These are phyloP conservation scores for Semnopithecus entellus DNA, from an alignment of 2,113 vertebrate genomes.

Conservation along the genomic window DNA sequence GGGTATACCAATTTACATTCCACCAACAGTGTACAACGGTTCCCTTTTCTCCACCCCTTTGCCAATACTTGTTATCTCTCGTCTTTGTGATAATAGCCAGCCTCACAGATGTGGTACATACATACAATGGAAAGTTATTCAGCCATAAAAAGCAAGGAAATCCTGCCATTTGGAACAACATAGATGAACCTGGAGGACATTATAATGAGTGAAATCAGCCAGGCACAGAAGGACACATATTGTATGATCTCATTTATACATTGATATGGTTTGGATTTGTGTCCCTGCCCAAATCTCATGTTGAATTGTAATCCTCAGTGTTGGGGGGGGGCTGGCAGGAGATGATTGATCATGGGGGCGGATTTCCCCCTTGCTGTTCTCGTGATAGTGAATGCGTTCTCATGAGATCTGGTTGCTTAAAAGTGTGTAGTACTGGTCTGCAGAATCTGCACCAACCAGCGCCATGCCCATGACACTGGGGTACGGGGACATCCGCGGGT, in stretches of 20 bases:
- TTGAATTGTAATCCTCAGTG: too few relatives aligned
- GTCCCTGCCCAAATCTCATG: too few relatives aligned
- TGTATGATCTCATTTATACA: background rate
- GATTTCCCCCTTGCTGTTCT: too few relatives aligned
- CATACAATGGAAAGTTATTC: background rate
- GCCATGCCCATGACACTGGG: too few relatives aligned
- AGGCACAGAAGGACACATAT: background rate
- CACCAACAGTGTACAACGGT: background rate
- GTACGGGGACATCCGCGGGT: slow-evolving; percentile 22
- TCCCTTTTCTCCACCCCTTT: background rate
- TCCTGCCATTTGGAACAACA: background rate
- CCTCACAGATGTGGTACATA: background rate
- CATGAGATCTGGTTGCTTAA: too few relatives aligned
- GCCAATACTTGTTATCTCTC: background rate
- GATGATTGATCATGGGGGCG: too few relatives aligned
- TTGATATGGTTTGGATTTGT: too few relatives aligned
- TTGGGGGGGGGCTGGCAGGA: too few relatives aligned
- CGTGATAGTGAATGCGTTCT: too few relatives aligned
- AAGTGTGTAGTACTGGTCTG: too few relatives aligned
- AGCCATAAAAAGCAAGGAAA: background rate
- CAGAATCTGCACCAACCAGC: too few relatives aligned
- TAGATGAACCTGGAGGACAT: background rate
- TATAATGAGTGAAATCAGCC: background rate
- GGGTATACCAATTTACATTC: too few relatives aligned
- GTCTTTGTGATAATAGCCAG: background rate